phyloP scores from a whole-genome alignment of 2,888 invertebrate species.

The Lepidochrysops patricia region DNA sequence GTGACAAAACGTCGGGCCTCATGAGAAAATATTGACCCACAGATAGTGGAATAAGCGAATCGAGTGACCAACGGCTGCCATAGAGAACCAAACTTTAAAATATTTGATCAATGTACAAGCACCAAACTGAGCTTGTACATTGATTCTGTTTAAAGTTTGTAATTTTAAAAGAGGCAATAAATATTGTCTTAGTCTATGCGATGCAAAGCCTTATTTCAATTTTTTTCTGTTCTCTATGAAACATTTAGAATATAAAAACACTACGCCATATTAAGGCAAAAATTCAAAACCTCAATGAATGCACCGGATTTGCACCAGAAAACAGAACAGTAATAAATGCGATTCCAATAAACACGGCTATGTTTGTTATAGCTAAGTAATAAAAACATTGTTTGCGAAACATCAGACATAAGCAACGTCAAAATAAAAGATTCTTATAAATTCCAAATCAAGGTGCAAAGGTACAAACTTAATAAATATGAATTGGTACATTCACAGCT shows the following conservation, averaged over 20 bases:
- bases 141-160: not conserved
- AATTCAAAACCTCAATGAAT: too few relatives aligned
- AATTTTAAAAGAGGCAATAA: not conserved
- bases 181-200: too few relatives aligned
- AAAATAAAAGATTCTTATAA: not conserved
- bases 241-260: too few relatives aligned
- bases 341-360: not conserved
- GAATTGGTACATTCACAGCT: not conserved
- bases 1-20: constrained; percentile 71
- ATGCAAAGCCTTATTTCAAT: too few relatives aligned
- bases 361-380: not conserved
- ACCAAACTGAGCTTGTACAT: too few relatives aligned
- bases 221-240: too few relatives aligned
- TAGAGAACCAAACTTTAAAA: constrained; percentile 4
- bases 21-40: constrained; percentile 73
- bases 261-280: too few relatives aligned
- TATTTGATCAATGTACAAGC: too few relatives aligned
- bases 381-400: not conserved
- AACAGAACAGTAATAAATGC: not conserved
- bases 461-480: not conserved
- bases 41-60: constrained; percentile 70
- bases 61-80: constrained; percentile 37
- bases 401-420: not conserved
- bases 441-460: not conserved
- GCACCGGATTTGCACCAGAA: not conserved